A percentile compares a stretch with the other conserved stretches of the same genome.
Conservation (phyloP, 2,888 invertebrate genomes). For the Polietes domitor region DNA sequence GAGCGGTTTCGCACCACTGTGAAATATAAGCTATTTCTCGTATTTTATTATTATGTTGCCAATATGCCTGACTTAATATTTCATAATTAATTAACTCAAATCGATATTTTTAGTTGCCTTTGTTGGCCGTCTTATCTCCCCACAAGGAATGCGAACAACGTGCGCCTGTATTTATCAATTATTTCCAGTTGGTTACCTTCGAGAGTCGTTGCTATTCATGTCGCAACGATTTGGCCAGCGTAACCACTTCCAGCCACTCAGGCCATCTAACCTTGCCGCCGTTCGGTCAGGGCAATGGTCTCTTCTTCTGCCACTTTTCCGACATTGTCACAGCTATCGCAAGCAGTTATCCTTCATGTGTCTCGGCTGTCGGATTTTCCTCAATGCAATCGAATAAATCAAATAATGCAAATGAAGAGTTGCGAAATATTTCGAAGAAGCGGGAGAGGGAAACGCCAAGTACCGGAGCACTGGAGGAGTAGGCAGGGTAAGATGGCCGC, state of each 20-base stretch:
- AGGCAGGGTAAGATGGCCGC: too few species aligned
- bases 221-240: neutral
- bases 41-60: slow-evolving; percentile 14
- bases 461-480: too few species aligned
- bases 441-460: too few species aligned
- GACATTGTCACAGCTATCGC: neutral
- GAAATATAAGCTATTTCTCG: slow-evolving; percentile 7
- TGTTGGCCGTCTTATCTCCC: neutral
- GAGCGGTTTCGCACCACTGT: slow-evolving; percentile 19
- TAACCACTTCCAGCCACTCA: neutral
- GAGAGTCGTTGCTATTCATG: neutral
- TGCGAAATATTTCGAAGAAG: too few species aligned
- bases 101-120: neutral
- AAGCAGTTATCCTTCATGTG: neutral
- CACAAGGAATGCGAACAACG: slow-evolving; percentile 11
- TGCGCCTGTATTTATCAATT: neutral
- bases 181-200: neutral
- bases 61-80: slow-evolving; percentile 17
- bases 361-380: neutral
- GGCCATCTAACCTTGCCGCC: neutral
- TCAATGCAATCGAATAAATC: slow-evolving; percentile 28
- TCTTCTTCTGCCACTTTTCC: neutral
- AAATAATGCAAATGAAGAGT: neutral
- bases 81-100: slow-evolving; percentile 27
- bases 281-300: neutral